A percentile compares a stretch with the other conserved stretches of the same genome.
phyloP scores from a whole-genome alignment of 2,113 vertebrate species.

The Tachuris rubrigastra region DNA sequence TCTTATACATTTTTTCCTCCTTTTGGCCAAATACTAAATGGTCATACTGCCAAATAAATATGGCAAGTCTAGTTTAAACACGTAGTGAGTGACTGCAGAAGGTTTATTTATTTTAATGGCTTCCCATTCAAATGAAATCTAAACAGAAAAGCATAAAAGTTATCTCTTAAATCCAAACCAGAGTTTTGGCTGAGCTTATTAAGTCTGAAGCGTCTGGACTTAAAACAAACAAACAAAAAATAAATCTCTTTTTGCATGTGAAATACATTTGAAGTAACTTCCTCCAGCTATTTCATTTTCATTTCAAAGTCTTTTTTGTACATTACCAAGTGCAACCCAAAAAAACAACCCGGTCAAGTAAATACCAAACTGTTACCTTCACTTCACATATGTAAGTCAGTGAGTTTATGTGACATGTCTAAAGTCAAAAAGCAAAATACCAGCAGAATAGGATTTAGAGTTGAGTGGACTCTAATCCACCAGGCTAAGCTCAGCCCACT shows the following conservation, averaged over 20 bases:
- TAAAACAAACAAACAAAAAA: constrained; percentile 26
- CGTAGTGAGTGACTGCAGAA: constrained; percentile 28
- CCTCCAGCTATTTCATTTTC: neutral
- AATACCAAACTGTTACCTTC: neutral
- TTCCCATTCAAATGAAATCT: constrained; percentile 53
- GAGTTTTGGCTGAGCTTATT: constrained; percentile 9
- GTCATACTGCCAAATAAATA: constrained; percentile 2
- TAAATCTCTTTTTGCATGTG: neutral
- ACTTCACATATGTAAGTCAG: neutral
- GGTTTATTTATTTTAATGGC: constrained; percentile 58
- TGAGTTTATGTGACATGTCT: neutral
- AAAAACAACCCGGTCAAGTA: neutral
- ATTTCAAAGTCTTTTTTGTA: neutral
- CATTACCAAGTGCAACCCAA: neutral
- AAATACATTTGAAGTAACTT: constrained; percentile 36
- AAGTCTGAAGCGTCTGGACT: constrained; percentile 4
- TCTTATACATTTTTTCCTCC: neutral
- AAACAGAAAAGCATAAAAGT: constrained; percentile 45
- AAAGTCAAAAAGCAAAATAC: constrained; percentile 8
- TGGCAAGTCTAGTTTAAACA: constrained; percentile 49
- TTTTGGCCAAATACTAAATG: constrained; percentile 12
- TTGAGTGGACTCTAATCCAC: constrained; percentile 11
- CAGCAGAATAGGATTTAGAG: neutral
- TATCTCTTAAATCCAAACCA: constrained; percentile 24
- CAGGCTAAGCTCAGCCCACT: neutral